Conservation (phyloP, 2,797 vertebrate genomes). For the Hipposideros larvatus region DNA sequence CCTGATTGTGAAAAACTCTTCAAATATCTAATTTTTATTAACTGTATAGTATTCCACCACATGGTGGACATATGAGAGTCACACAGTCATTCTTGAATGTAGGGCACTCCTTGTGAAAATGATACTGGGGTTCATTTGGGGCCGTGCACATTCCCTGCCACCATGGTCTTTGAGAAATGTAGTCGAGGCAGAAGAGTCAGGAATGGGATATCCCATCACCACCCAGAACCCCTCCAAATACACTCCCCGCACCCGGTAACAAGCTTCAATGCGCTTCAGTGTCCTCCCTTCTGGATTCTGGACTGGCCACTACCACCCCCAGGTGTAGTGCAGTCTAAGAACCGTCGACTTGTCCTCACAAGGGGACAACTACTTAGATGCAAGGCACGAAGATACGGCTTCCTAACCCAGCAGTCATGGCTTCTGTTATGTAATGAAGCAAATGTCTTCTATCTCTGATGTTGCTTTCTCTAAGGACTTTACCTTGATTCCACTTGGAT, state of each 20-base stretch:
- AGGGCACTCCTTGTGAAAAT: too few relatives aligned
- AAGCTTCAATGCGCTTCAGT: background rate
- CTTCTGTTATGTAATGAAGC: background rate
- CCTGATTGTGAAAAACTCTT: too few relatives aligned
- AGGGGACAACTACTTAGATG: too few relatives aligned
- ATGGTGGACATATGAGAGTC: too few relatives aligned
- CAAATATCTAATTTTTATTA: too few relatives aligned
- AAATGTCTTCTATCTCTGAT: background rate
- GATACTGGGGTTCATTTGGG: too few relatives aligned
- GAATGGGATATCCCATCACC: background rate
- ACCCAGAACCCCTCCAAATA: fast-evolving
- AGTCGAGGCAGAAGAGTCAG: background rate
- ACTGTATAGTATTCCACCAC: too few relatives aligned
- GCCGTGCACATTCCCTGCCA: too few relatives aligned
- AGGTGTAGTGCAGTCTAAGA: too few relatives aligned
- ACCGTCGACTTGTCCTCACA: fast-evolving
- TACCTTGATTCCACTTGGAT: background rate
- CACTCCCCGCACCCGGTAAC: fast-evolving
- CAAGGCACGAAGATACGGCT: background rate
- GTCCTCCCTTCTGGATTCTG: background rate
- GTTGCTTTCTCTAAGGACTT: background rate
- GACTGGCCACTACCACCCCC: too few relatives aligned
- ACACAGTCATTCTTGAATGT: too few relatives aligned
- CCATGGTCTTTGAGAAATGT: background rate
- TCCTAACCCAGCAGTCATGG: background rate